Evolutionary conservation across 1,140 invertebrate genomes (phyloP).

Genomic region (Danaus melanippus): DNA sequence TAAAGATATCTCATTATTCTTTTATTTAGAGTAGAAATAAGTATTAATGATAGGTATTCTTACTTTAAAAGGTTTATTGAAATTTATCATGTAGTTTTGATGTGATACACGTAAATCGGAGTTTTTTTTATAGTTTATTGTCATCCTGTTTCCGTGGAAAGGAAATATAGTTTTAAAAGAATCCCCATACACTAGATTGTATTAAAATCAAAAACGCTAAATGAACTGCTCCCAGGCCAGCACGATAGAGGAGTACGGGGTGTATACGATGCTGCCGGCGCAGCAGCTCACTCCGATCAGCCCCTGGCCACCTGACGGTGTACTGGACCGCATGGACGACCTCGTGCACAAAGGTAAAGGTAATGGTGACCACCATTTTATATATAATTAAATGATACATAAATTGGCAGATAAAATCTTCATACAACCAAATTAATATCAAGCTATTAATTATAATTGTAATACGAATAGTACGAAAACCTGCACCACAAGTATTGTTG

Average conservation of each 20-base stretch:
- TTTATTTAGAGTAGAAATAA: too few relatives aligned
- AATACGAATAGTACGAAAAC: not conserved
- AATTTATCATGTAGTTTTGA: too few relatives aligned
- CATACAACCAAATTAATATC: too few relatives aligned
- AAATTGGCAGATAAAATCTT: not conserved
- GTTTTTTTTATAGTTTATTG: too few relatives aligned
- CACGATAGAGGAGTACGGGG: slow-evolving; percentile 68
- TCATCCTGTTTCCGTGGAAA: too few relatives aligned
- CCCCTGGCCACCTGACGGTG: slow-evolving; percentile 67
- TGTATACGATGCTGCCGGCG: slow-evolving; percentile 71
- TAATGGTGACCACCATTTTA: slow-evolving; percentile 61
- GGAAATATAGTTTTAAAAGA: too few relatives aligned
- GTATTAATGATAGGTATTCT: too few relatives aligned
- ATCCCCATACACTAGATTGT: too few relatives aligned
- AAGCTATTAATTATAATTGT: not conserved
- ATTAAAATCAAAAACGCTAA: not conserved
- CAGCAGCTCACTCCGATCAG: slow-evolving; percentile 69
- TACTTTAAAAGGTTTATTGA: too few relatives aligned
- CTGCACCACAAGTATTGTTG: slow-evolving; percentile 20
- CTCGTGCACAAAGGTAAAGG: slow-evolving; percentile 72
- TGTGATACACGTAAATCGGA: too few relatives aligned
- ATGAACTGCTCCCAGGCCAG: slow-evolving; percentile 29
- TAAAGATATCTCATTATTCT: too few relatives aligned
- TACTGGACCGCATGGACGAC: slow-evolving; percentile 70
- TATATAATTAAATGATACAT: slow-evolving; percentile 1